A percentile compares a stretch with the other conserved stretches of the same genome.
These are phyloP conservation scores for Lerema accius DNA, from an alignment of 1,140 invertebrate species.

Conservation along the genomic window DNA sequence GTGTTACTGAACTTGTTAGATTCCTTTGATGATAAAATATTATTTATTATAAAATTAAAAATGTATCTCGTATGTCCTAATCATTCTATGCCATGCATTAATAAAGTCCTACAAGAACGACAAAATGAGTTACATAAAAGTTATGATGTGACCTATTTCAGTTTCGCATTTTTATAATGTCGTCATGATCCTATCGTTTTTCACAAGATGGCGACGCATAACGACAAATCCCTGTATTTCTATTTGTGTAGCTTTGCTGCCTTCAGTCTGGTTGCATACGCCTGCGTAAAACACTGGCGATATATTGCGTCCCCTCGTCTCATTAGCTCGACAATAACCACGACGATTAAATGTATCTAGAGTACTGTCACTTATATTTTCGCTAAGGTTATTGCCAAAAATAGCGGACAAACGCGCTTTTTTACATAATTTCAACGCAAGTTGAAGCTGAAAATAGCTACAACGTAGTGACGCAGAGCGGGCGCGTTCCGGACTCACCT, in stretches of 20 bases:
- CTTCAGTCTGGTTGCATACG: conserved; percentile 40
- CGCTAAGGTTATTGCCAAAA: conserved; percentile 74
- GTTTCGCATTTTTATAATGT: conserved; percentile 73
- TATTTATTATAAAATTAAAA: neutral
- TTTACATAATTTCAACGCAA: conserved; percentile 82
- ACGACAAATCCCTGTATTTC: conserved; percentile 80
- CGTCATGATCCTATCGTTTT: conserved; percentile 80
- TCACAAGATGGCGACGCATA: conserved; percentile 81
- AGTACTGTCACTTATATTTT: conserved; percentile 58
- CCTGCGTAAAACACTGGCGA: conserved; percentile 26
- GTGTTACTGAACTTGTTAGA: conserved; percentile 5
- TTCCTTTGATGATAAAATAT: neutral
- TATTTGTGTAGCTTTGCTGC: conserved; percentile 77
- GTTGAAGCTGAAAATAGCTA: conserved; percentile 75
- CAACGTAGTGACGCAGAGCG: conserved; percentile 66
- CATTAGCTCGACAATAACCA: neutral
- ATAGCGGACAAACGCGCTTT: conserved; percentile 75
- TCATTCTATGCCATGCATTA: neutral
- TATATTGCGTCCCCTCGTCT: neutral
- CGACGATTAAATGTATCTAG: conserved; percentile 52
- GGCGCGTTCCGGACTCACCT: conserved; percentile 70
- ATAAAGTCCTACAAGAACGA: neutral
- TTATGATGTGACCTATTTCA: conserved; percentile 67
- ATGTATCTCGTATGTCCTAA: neutral
- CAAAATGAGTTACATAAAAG: conserved; percentile 45